phyloP scores from a whole-genome alignment of 2,888 invertebrate genomes.

The Metopia argyrocephala region DNA sequence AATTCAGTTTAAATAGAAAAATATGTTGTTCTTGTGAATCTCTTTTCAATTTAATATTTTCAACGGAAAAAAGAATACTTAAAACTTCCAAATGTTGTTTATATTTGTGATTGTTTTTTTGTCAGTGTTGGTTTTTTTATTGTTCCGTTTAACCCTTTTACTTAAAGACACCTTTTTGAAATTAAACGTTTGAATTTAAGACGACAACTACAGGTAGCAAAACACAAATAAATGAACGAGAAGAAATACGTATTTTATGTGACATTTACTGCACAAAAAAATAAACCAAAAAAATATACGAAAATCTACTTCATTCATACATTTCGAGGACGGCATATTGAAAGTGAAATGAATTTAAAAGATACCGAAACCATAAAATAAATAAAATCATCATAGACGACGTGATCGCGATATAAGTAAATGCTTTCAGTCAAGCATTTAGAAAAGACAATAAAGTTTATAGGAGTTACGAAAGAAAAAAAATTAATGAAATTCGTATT shows the following conservation, averaged over 20 bases:
- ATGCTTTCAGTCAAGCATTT: background rate
- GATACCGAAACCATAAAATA: background rate
- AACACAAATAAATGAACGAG: background rate
- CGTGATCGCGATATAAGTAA: constrained; percentile 8
- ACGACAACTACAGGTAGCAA: constrained; percentile 24
- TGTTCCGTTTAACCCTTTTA: background rate
- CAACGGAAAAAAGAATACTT: constrained; percentile 11
- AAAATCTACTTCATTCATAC: background rate
- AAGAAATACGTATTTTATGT: constrained; percentile 36
- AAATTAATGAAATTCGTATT: background rate
- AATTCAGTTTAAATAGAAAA: background rate
- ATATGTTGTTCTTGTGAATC: background rate
- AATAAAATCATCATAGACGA: background rate
- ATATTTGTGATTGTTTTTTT: constrained; percentile 17
- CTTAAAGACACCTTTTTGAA: background rate
- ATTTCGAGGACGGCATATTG: background rate
- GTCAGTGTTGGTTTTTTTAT: background rate
- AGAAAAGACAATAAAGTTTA: background rate
- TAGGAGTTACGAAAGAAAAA: background rate
- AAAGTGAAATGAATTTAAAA: constrained; percentile 9
- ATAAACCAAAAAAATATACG: background rate
- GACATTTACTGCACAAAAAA: constrained; percentile 22
- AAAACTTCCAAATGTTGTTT: too few relatives aligned
- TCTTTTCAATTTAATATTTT: background rate
- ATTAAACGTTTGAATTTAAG: constrained; percentile 10